Conservation (phyloP, 1,140 invertebrate species). For the Aculops lycopersici region DNA sequence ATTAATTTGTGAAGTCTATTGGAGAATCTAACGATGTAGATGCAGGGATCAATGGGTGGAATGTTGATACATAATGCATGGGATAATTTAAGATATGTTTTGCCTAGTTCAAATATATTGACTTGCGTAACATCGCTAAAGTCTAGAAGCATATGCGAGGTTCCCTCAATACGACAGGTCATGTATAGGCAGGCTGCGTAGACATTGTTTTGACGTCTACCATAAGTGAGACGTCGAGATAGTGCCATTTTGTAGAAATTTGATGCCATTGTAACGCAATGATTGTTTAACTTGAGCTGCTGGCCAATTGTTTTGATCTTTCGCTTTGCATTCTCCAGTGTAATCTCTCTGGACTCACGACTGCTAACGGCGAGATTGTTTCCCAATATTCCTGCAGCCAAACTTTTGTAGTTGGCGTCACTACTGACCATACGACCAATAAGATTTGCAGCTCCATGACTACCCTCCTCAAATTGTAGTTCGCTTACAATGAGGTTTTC, state of each 20-base stretch:
- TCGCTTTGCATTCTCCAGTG: slow-evolving; percentile 9
- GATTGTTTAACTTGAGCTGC: slow-evolving; percentile 35
- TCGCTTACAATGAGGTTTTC: slow-evolving; percentile 85
- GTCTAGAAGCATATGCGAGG: slow-evolving; percentile 79
- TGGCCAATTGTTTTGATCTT: slow-evolving; percentile 16
- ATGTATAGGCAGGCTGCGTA: slow-evolving; percentile 91
- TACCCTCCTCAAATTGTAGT: slow-evolving; percentile 72
- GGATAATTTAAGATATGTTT: slow-evolving; percentile 59
- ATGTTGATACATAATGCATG: slow-evolving; percentile 65
- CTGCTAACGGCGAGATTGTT: slow-evolving; percentile 2
- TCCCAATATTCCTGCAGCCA: slow-evolving; percentile 3
- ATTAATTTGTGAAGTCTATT: slow-evolving; percentile 38
- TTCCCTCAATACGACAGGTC: slow-evolving; percentile 68
- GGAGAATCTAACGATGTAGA: slow-evolving; percentile 80
- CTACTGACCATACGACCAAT: slow-evolving; percentile 69
- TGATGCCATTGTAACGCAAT: slow-evolving; percentile 63
- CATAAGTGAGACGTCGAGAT: slow-evolving; percentile 50
- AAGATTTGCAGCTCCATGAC: slow-evolving; percentile 39
- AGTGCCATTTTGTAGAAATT: slow-evolving; percentile 92
- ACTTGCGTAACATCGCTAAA: slow-evolving; percentile 77
- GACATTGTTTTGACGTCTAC: slow-evolving; percentile 57
- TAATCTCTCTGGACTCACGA: slow-evolving; percentile 4
- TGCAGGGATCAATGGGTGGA: slow-evolving; percentile 60
- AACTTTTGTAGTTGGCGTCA: slow-evolving; percentile 45
- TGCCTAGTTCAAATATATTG: slow-evolving; percentile 73